These are phyloP conservation scores for Drosophila parabipectinata DNA, from an alignment of 1,140 invertebrate species.

Conservation along the genomic window DNA sequence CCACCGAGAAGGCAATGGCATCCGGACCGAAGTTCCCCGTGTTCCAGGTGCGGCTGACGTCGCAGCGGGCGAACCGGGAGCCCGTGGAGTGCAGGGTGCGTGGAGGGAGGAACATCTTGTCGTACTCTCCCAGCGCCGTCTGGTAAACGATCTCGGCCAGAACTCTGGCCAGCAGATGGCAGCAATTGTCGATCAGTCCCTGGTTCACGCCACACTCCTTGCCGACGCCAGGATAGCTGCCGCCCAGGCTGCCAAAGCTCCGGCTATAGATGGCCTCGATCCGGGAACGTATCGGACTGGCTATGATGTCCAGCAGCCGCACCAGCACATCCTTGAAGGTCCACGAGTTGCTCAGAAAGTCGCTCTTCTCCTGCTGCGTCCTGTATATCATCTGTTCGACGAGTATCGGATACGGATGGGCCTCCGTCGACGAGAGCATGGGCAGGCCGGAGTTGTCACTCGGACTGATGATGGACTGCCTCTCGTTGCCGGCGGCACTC, in stretches of 20 bases:
- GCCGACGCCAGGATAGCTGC: slow-evolving; percentile 31
- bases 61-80: slow-evolving; percentile 94
- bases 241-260: slow-evolving; percentile 55
- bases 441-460: slow-evolving; percentile 89
- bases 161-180: slow-evolving; percentile 92
- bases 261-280: slow-evolving; percentile 84
- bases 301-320: slow-evolving; percentile 91
- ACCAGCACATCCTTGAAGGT: slow-evolving; percentile 94
- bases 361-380: slow-evolving; percentile 87
- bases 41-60: slow-evolving; percentile 96
- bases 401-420: slow-evolving; percentile 91
- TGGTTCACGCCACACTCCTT: slow-evolving; percentile 75
- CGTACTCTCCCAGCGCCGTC: slow-evolving; percentile 85
- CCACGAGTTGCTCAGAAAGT: slow-evolving; percentile 86
- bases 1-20: slow-evolving; percentile 97
- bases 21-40: slow-evolving; percentile 98
- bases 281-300: slow-evolving; percentile 89
- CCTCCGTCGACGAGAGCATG: slow-evolving; percentile 89
- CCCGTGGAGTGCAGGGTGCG: slow-evolving; percentile 93
- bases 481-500: slow-evolving; percentile 84
- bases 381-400: slow-evolving; percentile 93
- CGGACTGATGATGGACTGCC: slow-evolving; percentile 87
- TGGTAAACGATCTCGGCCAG: slow-evolving; percentile 95
- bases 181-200: slow-evolving; percentile 91
- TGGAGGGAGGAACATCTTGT: slow-evolving; percentile 84